phyloP scores from a whole-genome alignment of 1,140 invertebrate species.

The honey bee (Apis mellifera) region Amel_HAv3.1 CM009934.2:12036001-12036500 shows the following conservation, averaged over 20 bases:
- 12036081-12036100: slow-evolving; percentile 36
- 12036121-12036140: slow-evolving; percentile 63
- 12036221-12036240: slow-evolving; percentile 24
- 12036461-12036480: slow-evolving; percentile 1
- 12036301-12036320: not conserved
- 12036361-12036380: no score
- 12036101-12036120: slow-evolving; percentile 8
- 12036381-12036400: slow-evolving; percentile 10
- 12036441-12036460: not conserved
- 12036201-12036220: slow-evolving; percentile 48
- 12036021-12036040: not conserved
- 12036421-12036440: not conserved
- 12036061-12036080: slow-evolving; percentile 56
- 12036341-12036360: no score
- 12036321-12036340: not conserved
- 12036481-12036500: slow-evolving; percentile 50
- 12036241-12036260: slow-evolving; percentile 10
- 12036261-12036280: slow-evolving; percentile 27
- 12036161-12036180: slow-evolving; percentile 1
- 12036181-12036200: slow-evolving; percentile 20
- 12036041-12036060: slow-evolving; percentile 60
- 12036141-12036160: slow-evolving; percentile 74
- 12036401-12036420: slow-evolving; percentile 15
- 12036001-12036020: no score
- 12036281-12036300: slow-evolving; percentile 50